Evolutionary conservation across 2,888 invertebrate genomes (phyloP).

Genomic region (Philaethria dido): DNA sequence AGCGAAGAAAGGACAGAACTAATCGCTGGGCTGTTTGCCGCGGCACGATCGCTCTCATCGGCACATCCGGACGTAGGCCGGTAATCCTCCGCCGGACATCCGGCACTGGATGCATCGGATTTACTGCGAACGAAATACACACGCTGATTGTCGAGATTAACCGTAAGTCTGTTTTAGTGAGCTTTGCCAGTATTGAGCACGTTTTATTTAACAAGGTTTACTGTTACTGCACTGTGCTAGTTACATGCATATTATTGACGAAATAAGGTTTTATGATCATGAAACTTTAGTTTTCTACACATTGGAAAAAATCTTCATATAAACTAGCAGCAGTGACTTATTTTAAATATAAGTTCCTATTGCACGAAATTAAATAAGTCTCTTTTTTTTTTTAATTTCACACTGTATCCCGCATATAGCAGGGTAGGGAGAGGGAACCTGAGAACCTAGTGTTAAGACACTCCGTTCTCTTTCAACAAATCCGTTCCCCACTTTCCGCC

Average conservation of each 20-base stretch:
- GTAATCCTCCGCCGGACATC: constrained; percentile 64
- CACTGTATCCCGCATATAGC: too few species aligned
- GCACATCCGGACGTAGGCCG: constrained; percentile 62
- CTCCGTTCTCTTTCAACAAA: too few species aligned
- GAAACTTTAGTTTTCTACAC: too few species aligned
- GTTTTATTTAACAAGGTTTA: constrained; percentile 39
- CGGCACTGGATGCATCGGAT: constrained; percentile 56
- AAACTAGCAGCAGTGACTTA: too few species aligned
- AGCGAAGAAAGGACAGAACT: constrained; percentile 68
- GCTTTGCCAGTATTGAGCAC: constrained; percentile 52
- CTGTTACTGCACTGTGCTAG: constrained; percentile 24
- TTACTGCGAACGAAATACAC: constrained; percentile 73
- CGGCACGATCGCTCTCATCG: constrained; percentile 67
- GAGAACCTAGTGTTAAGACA: too few species aligned
- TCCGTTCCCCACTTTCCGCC: too few species aligned
- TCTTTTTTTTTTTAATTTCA: too few species aligned
- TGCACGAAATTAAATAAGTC: too few species aligned
- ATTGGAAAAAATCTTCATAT: too few species aligned
- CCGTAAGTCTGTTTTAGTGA: constrained; percentile 57
- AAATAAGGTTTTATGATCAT: neutral
- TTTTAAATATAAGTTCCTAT: too few species aligned
- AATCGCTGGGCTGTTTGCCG: constrained; percentile 72
- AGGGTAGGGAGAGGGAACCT: too few species aligned
- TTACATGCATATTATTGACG: constrained; percentile 15
- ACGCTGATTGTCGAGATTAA: constrained; percentile 76